phyloP scores from a whole-genome alignment of 2,797 vertebrate genomes.

The Microctenopoma lineatum region DNA sequence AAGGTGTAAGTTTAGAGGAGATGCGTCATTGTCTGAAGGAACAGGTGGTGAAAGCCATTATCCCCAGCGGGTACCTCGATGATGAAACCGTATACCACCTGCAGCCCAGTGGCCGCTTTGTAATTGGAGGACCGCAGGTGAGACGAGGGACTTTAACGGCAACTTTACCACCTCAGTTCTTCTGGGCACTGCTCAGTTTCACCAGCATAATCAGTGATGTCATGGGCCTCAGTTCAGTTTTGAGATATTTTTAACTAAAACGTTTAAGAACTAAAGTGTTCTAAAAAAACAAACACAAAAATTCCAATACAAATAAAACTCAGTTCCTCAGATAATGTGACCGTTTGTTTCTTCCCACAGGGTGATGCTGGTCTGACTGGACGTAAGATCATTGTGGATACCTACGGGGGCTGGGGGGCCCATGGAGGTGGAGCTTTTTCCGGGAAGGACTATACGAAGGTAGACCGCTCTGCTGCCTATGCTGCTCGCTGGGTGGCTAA shows the following conservation, averaged over 20 bases:
- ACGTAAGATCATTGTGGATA: constrained; percentile 97
- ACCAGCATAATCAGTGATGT: background rate
- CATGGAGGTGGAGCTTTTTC: constrained; percentile 97
- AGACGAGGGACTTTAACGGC: constrained; percentile 18
- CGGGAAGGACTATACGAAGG: constrained; percentile 98
- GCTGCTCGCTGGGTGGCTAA: constrained; percentile 97
- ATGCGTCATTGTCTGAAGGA: constrained; percentile 92
- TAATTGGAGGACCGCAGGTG: constrained; percentile 96
- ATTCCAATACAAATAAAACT: background rate
- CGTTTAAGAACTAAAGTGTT: background rate
- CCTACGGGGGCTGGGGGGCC: constrained; percentile 96
- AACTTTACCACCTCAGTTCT: background rate
- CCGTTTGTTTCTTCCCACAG: constrained; percentile 69
- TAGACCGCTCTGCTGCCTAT: constrained; percentile 95
- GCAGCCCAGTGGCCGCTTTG: constrained; percentile 95
- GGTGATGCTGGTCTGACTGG: constrained; percentile 96
- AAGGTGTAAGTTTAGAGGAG: constrained; percentile 87
- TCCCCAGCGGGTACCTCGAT: constrained; percentile 90
- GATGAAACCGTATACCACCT: constrained; percentile 93
- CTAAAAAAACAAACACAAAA: background rate
- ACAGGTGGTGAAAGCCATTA: constrained; percentile 91
- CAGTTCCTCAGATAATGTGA: background rate
- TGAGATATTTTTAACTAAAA: background rate
- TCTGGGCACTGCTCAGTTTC: background rate
- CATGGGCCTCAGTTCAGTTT: background rate